These are phyloP conservation scores for Leuciscus waleckii DNA, from an alignment of 2,797 vertebrate species.

Conservation along the genomic window DNA sequence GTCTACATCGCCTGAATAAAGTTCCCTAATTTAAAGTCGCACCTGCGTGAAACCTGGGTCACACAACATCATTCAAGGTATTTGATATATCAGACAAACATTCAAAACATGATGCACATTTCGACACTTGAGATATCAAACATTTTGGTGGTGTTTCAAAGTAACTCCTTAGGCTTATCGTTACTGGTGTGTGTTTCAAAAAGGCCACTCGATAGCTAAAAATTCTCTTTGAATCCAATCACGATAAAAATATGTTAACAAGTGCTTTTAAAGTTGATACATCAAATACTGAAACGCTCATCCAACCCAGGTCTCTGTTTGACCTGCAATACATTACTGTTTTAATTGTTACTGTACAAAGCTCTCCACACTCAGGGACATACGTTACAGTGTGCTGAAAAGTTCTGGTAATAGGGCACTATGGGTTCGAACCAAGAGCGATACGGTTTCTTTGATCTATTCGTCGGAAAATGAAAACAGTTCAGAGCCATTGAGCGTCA, in stretches of 20 bases:
- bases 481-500: constrained; percentile 75
- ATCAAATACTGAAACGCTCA: constrained; percentile 57
- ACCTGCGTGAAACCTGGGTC: constrained; percentile 52
- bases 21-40: constrained; percentile 36
- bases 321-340: constrained; percentile 64
- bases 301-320: constrained; percentile 54
- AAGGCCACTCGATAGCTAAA: constrained; percentile 56
- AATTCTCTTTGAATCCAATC: constrained; percentile 54
- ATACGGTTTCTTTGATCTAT: constrained; percentile 62
- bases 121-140: constrained; percentile 57
- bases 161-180: constrained; percentile 54
- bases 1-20: constrained; percentile 55
- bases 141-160: constrained; percentile 50
- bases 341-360: constrained; percentile 67
- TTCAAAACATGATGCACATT: constrained; percentile 57
- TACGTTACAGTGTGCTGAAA: constrained; percentile 75
- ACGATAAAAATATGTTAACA: constrained; percentile 56
- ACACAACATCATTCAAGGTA: constrained; percentile 57
- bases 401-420: constrained; percentile 70
- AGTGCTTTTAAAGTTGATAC: constrained; percentile 59
- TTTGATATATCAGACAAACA: constrained; percentile 61
- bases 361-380: constrained; percentile 76
- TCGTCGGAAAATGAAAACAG: constrained; percentile 80
- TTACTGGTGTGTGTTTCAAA: constrained; percentile 60
- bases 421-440: constrained; percentile 67